Evolutionary conservation across 1,140 invertebrate species (phyloP).

Genomic region (Hestina assimilis): DNA sequence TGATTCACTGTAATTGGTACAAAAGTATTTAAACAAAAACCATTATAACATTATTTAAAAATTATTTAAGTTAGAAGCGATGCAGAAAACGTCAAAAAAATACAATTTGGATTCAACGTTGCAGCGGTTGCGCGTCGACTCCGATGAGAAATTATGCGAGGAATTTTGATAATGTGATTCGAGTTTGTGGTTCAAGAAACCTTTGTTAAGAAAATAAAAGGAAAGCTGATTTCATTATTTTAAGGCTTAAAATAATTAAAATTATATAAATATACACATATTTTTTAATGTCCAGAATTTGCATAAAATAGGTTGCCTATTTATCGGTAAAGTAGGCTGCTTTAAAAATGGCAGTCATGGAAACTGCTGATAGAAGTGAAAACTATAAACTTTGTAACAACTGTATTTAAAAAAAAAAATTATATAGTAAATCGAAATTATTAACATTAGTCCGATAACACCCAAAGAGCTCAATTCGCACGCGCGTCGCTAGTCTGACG

Average conservation of each 20-base stretch:
- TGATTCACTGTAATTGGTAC: not conserved
- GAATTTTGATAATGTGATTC: constrained; percentile 17
- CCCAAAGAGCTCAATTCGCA: no score
- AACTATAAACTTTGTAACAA: no score
- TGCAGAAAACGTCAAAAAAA: constrained; percentile 6
- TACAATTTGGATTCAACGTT: constrained; percentile 11
- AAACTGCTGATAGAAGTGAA: no score
- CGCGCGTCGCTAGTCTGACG: no score
- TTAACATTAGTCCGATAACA: no score
- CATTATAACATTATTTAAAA: constrained; percentile 1
- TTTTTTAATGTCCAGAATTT: no score
- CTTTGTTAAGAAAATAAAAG: constrained; percentile 12
- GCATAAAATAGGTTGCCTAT: no score
- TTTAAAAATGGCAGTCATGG: no score
- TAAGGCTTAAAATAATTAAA: not conserved
- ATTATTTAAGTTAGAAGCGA: not conserved
- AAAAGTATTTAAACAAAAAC: not conserved
- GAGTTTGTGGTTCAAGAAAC: constrained; percentile 20
- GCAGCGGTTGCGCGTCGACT: constrained; percentile 9
- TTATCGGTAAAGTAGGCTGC: no score
- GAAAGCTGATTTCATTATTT: not conserved
- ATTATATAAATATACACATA: not conserved
- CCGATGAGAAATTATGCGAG: constrained; percentile 16
- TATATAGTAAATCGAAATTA: no score
- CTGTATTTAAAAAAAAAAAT: no score